Evolutionary conservation across 1,140 invertebrate genomes (phyloP).

Genomic region (Lepidurus arcticus): DNA sequence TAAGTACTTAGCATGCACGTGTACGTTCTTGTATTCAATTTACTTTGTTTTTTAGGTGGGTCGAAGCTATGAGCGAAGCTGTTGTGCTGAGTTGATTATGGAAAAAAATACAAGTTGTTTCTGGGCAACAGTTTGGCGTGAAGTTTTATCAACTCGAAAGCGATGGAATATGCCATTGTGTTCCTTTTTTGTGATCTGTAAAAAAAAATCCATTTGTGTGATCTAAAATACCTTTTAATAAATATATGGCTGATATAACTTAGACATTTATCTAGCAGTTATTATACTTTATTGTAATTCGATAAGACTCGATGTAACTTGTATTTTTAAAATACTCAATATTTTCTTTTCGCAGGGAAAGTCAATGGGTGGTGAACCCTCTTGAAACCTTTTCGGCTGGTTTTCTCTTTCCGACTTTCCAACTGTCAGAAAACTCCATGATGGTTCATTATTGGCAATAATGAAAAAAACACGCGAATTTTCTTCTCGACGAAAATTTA

Average conservation of each 20-base stretch:
- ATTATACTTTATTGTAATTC: no score
- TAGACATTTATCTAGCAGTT: no score
- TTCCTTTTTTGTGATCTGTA: background rate
- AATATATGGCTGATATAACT: background rate
- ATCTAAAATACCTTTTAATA: background rate
- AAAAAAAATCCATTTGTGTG: background rate
- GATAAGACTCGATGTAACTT: no score
- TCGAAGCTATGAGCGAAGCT: constrained; percentile 41
- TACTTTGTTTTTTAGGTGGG: constrained; percentile 41
- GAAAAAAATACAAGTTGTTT: background rate
- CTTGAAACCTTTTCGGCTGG: no score
- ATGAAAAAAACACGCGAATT: no score
- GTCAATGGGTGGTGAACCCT: no score
- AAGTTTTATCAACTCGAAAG: background rate
- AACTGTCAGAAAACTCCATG: no score
- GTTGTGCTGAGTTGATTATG: constrained; percentile 36
- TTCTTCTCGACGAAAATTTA: no score
- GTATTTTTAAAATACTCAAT: no score
- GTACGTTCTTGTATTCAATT: constrained; percentile 29
- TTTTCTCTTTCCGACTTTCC: no score
- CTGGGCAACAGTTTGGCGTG: background rate
- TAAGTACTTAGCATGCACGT: constrained; percentile 41
- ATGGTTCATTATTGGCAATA: no score
- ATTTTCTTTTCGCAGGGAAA: no score
- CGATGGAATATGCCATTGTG: background rate